Conservation (phyloP, 2,797 vertebrate genomes). For the Otus scops region DNA sequence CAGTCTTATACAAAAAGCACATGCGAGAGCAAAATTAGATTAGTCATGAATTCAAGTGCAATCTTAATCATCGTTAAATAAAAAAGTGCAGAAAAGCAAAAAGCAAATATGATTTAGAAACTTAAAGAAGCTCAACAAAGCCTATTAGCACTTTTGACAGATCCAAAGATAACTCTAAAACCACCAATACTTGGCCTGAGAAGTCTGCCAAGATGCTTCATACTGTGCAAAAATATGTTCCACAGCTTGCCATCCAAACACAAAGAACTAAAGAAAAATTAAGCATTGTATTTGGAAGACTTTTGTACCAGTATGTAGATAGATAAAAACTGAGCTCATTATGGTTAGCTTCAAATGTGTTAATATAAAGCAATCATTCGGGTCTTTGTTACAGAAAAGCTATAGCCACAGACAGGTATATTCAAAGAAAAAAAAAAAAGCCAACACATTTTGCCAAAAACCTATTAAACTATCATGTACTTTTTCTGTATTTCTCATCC, state of each 20-base stretch:
- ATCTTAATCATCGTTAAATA: conserved; percentile 76
- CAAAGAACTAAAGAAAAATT: conserved; percentile 77
- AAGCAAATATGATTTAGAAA: conserved; percentile 80
- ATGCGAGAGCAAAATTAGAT: conserved; percentile 61
- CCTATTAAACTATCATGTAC: conserved; percentile 81
- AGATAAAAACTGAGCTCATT: conserved; percentile 44
- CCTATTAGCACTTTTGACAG: conserved; percentile 84
- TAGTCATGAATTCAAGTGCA: conserved; percentile 73
- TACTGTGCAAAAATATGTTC: conserved; percentile 84
- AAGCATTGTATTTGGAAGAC: conserved; percentile 72
- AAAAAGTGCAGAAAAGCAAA: conserved; percentile 73
- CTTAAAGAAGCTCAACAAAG: conserved; percentile 80
- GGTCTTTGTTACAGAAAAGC: conserved; percentile 42
- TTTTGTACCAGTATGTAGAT: not conserved
- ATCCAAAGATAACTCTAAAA: conserved; percentile 81
- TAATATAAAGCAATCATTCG: not conserved
- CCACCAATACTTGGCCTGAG: conserved; percentile 80
- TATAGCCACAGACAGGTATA: conserved; percentile 68
- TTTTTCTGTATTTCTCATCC: conserved; percentile 81
- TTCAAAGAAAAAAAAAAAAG: conserved; percentile 53
- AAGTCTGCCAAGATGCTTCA: conserved; percentile 83
- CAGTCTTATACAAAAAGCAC: conserved; percentile 31
- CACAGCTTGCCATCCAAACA: conserved; percentile 83
- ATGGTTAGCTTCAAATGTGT: conserved; percentile 23
- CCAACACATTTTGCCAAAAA: conserved; percentile 76